These are phyloP conservation scores for Mya arenaria DNA, from an alignment of 1,140 invertebrate species.

Conservation along the genomic window DNA sequence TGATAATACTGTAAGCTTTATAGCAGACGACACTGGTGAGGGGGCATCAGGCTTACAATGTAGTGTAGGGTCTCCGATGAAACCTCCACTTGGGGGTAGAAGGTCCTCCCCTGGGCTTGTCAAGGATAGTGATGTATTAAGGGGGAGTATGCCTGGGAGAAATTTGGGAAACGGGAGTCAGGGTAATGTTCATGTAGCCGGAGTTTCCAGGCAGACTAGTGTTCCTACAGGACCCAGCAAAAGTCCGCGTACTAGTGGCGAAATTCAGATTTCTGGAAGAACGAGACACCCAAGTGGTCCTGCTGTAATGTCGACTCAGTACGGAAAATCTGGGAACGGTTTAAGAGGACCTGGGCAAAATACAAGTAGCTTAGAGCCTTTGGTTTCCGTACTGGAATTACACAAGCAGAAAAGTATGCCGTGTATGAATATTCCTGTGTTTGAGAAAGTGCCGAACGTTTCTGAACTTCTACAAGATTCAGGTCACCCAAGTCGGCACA, in stretches of 20 bases:
- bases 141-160: background rate
- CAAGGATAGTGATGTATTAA: background rate
- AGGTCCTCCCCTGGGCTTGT: background rate
- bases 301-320: background rate
- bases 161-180: background rate
- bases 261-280: constrained; percentile 4
- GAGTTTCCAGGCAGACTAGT: constrained; percentile 30
- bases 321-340: too few species aligned
- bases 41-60: background rate
- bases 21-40: constrained; percentile 15
- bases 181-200: background rate
- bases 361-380: background rate
- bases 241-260: background rate
- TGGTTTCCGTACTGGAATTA: background rate
- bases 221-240: constrained; percentile 8
- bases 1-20: constrained; percentile 25
- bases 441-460: background rate
- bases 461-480: background rate
- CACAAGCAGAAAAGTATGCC: constrained; percentile 50
- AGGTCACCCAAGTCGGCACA: constrained; percentile 31
- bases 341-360: background rate
- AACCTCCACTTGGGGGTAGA: constrained; percentile 1
- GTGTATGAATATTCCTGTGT: constrained; percentile 29
- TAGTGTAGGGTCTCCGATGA: constrained; percentile 27
- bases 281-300: constrained; percentile 27